A percentile compares a stretch with the other conserved stretches of the same genome.
These are phyloP conservation scores for Clarias macrocephalus DNA, from an alignment of 2,113 vertebrate species.

Conservation along the genomic window DNA sequence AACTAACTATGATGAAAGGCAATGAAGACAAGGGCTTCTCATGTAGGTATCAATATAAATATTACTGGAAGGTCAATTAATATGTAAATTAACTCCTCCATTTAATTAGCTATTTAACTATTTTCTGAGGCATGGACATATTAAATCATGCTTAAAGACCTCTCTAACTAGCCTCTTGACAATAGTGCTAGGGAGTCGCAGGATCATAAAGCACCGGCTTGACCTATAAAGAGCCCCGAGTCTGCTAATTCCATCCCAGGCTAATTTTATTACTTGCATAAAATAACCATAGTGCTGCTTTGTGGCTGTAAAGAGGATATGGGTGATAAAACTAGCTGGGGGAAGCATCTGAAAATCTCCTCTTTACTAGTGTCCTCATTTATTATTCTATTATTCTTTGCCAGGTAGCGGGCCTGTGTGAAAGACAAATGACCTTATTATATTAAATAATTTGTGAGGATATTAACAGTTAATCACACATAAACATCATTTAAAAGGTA, in stretches of 20 bases:
- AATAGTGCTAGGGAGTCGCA: conserved; percentile 99
- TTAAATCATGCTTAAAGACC: conserved; percentile 99
- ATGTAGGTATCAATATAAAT: conserved; percentile 99
- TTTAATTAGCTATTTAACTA: conserved; percentile 99
- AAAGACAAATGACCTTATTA: conserved; percentile 99
- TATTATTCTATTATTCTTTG: conserved; percentile 99
- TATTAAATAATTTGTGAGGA: conserved; percentile 99
- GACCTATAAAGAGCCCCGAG: conserved; percentile 99
- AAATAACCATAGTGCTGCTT: conserved; percentile 99
- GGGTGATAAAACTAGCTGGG: conserved; percentile 99
- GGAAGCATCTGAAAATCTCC: conserved; percentile 99
- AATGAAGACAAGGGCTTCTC: conserved; percentile 99
- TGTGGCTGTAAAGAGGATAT: conserved; percentile 99
- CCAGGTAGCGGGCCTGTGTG: conserved; percentile 97
- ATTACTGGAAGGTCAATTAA: conserved; percentile 99
- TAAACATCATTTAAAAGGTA: conserved; percentile 99
- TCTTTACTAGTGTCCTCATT: conserved; percentile 99
- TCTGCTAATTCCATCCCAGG: conserved; percentile 99
- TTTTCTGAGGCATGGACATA: conserved; percentile 99
- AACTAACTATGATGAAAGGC: conserved; percentile 99
- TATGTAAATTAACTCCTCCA: conserved; percentile 99
- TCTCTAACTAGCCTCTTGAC: conserved; percentile 99
- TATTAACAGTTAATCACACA: conserved; percentile 99
- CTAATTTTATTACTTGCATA: conserved; percentile 99
- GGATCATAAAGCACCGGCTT: conserved; percentile 99